Evolutionary conservation across 2,797 vertebrate genomes (phyloP), one percentile per base, ranked within the genome.

Genomic region (Diceros bicornis): DNA sequence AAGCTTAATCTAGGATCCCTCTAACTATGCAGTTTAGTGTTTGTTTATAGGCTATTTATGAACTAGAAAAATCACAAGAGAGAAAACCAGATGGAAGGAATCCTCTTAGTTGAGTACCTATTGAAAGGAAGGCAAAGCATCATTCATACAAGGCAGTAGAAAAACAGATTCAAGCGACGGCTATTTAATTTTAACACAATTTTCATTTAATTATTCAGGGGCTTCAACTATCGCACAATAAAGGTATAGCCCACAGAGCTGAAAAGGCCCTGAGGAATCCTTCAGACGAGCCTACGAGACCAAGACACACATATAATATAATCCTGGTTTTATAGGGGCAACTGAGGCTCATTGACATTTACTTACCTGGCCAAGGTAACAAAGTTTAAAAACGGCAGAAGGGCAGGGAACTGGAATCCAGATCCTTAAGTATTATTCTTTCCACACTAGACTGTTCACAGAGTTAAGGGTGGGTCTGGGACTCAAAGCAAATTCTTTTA

Each of bases 301-400:
- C 55, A 41, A 88, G 34, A 10, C 55, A 29, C 50, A 61, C 23
- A 12, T 52, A 4, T 83, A 78, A 47, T 12, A 41, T 3, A 47
- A 62, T 47, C 44, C 72, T 92, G 74, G 52, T 32, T 97, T 97
- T 81, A 93, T 2, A 91, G 37, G 21, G 41, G 44, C 29, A 94
- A 20, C 27, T 5, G 25, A 96, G 68, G 47, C 23, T 92, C 29
- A 92, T 11, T 90, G 50, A 69, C 66, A 77, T 71, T 62, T 94
- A 94, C 62, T 78, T 89, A 81, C 88, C 74, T 89, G 55, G 25
- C 23, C 66, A 91, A 95, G 37, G 77, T 74, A 85, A 93, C 3
- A 21, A 41, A 77, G 21, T 59, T 78, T 79, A 74, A 47, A 96
- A 57, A 87, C 20, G 61, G n/a, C 11, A 14, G 50, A 61, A 90